Conservation (phyloP, 2,113 vertebrate genomes). For the Cinclus mexicanus region DNA sequence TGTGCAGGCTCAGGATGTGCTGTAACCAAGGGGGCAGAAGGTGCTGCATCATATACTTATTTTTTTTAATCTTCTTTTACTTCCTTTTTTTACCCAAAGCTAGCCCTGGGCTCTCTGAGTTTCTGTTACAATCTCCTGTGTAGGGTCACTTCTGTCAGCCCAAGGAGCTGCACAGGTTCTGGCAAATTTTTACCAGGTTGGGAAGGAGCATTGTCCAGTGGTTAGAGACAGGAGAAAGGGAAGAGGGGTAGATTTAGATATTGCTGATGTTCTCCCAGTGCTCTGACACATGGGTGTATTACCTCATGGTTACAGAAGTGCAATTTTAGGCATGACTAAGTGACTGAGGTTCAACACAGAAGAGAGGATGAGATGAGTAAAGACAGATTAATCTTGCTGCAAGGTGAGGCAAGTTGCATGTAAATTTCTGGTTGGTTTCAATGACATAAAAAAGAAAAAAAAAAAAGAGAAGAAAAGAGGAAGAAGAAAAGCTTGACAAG, state of each 20-base stretch:
- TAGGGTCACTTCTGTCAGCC: background rate
- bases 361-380: background rate
- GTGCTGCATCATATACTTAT: background rate
- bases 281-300: background rate
- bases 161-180: background rate
- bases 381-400: background rate
- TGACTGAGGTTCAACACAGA: background rate
- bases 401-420: background rate
- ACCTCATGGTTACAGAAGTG: background rate
- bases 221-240: background rate
- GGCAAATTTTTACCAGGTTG: background rate
- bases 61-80: background rate
- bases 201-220: background rate
- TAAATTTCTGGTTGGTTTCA: background rate
- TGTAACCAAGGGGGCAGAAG: background rate
- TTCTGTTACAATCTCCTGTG: background rate
- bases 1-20: background rate
- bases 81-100: background rate
- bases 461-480: no score
- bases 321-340: slow-evolving; percentile 24
- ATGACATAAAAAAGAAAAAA: no score
- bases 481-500: background rate
- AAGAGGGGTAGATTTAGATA: background rate
- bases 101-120: background rate
- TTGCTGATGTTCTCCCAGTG: background rate